phyloP scores from a whole-genome alignment of 2,113 vertebrate species.

The Mesitornis unicolor region DNA sequence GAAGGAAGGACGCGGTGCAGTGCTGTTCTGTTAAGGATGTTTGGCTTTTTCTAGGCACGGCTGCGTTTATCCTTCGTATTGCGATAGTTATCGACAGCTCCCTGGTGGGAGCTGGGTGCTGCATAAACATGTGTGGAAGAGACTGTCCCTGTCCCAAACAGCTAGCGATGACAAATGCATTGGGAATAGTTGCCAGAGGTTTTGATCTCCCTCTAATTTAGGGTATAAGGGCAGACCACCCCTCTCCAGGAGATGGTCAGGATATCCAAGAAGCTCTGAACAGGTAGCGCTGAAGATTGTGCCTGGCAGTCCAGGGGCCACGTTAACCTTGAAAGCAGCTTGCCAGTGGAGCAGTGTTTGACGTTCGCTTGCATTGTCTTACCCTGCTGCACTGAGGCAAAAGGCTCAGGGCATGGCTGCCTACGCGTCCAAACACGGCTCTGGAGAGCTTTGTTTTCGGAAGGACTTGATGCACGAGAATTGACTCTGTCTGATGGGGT shows the following conservation, averaged over 20 bases:
- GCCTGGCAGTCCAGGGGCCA: background rate
- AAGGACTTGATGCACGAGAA: background rate
- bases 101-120: background rate
- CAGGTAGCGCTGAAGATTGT: background rate
- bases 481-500: background rate
- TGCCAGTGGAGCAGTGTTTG: background rate
- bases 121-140: background rate
- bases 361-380: background rate
- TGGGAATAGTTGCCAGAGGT: background rate
- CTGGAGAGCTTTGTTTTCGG: constrained; percentile 19
- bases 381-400: background rate
- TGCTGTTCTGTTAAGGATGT: background rate
- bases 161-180: background rate
- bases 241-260: fast-evolving
- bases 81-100: background rate
- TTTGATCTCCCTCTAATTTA: background rate
- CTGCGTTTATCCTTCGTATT: background rate
- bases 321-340: constrained; percentile 38
- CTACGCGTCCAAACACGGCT: background rate
- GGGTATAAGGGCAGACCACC: background rate
- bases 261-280: background rate
- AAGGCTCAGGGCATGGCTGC: background rate
- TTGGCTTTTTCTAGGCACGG: background rate
- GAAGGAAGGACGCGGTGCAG: background rate
- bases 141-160: background rate